Evolutionary conservation across 2,797 vertebrate genomes (phyloP), one percentile per base, ranked within the genome.

Genomic region (Amniataba percoides): DNA sequence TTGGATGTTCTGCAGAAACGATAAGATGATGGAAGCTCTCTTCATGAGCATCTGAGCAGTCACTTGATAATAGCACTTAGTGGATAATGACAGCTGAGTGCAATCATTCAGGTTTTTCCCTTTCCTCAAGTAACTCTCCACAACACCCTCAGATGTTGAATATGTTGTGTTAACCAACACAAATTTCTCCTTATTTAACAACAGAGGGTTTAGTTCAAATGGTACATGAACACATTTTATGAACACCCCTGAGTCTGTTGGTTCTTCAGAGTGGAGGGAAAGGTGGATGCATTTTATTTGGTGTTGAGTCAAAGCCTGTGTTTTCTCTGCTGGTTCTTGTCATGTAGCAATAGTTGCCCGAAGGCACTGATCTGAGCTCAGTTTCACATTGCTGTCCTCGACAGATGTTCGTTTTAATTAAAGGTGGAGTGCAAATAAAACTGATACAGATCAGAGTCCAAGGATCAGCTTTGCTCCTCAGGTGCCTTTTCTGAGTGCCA

Each of bases 241-340:
- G 18, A 55, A 51, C 36, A 39, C 1, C 27, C 5, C 27, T 31
- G 2, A 31, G n/a, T 73, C 31, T 18, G 42, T 45, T 25, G 14
- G 23, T 36, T 67, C 10, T 14, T 48, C 5, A 0, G 2, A 23
- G 15, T 48, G 43, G 73, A 36, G 71, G 85, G 84, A 85, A 91
- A 87, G 10, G 27, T 74, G 90, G 88, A 93, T 93, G 90, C 92
- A 93, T 93, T 83, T 91, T 15, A 46, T 76, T 66, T 66, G 81
- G 81, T 85, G 52, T 68, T 82, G 31, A 69, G 40, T 78, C 80
- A 77, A 65, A 74, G 27, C 10, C 48, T 23, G 0, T 43, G 31
- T 73, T 71, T 66, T 86, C 65, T 91, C 76, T 83, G 80, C 57
- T 83, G 68, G 71, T 84, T 88, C 70, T 84, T 61, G 0, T 19